These are phyloP conservation scores for Epirrhoe alternata DNA, from an alignment of 2,888 invertebrate genomes.

Conservation along the genomic window DNA sequence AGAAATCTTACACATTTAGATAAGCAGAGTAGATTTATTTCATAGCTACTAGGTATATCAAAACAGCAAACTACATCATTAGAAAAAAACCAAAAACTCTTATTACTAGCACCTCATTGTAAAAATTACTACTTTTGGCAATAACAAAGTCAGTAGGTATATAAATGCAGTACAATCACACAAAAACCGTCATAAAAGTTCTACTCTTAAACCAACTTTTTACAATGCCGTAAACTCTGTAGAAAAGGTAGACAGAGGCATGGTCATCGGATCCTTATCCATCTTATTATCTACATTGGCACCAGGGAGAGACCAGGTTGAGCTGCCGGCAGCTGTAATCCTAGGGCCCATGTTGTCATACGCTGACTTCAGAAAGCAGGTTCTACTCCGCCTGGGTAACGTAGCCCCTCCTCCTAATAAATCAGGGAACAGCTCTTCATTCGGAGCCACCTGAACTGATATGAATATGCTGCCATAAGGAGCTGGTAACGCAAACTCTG, in stretches of 20 bases:
- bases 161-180: conserved; percentile 8
- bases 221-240: conserved; percentile 80
- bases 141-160: conserved; percentile 10
- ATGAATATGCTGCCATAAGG: conserved; percentile 92
- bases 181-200: conserved; percentile 4
- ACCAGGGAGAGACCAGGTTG: conserved; percentile 92
- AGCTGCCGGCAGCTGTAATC: conserved; percentile 95
- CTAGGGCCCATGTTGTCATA: conserved; percentile 97
- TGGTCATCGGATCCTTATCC: conserved; percentile 57
- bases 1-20: not conserved
- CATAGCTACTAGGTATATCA: conserved; percentile 3
- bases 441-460: conserved; percentile 91
- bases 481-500: conserved; percentile 79
- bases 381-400: conserved; percentile 80
- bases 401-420: conserved; percentile 85
- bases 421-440: conserved; percentile 90
- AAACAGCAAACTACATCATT: conserved; percentile 3
- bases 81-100: conserved; percentile 5
- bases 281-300: conserved; percentile 64
- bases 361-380: conserved; percentile 86
- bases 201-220: conserved; percentile 38
- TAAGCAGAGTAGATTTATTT: conserved; percentile 8
- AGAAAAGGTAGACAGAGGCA: conserved; percentile 75
- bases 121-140: conserved; percentile 5
- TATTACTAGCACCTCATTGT: conserved; percentile 12